Percentiles rank a stretch among this genome's conserved stretches.
Evolutionary conservation across 2,113 vertebrate species (phyloP).

Genomic region (Gavia stellata): DNA sequence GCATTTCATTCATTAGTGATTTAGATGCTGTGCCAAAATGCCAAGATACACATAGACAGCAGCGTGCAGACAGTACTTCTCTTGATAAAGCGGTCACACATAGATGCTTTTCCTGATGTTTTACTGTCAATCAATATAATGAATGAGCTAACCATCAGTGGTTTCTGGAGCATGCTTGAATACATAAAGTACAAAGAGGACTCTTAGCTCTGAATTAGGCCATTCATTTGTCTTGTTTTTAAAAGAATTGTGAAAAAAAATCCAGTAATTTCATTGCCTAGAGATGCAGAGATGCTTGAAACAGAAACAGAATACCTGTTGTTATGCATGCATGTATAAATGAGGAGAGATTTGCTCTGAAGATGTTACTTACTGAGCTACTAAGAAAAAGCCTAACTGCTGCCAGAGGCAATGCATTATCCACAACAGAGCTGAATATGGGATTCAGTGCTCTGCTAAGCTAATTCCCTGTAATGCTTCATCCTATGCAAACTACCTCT

Average conservation of each 20-base stretch:
- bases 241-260: neutral
- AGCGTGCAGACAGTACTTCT: neutral
- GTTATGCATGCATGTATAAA: neutral
- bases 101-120: constrained; percentile 3
- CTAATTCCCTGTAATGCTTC: neutral
- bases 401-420: neutral
- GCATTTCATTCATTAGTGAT: constrained; percentile 12
- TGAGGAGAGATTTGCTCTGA: neutral
- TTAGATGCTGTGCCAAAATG: constrained; percentile 10
- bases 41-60: neutral
- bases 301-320: neutral
- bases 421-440: neutral
- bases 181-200: neutral
- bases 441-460: neutral
- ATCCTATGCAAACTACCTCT: neutral
- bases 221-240: neutral
- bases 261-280: neutral
- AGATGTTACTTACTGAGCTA: neutral
- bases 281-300: neutral
- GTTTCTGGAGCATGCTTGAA: constrained; percentile 4
- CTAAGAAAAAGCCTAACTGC: neutral
- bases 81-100: neutral
- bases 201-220: neutral
- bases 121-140: constrained; percentile 39
- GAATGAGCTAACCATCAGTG: neutral